Conservation (phyloP, 2,888 invertebrate species). For the Drepanosiphum platanoidis region DNA sequence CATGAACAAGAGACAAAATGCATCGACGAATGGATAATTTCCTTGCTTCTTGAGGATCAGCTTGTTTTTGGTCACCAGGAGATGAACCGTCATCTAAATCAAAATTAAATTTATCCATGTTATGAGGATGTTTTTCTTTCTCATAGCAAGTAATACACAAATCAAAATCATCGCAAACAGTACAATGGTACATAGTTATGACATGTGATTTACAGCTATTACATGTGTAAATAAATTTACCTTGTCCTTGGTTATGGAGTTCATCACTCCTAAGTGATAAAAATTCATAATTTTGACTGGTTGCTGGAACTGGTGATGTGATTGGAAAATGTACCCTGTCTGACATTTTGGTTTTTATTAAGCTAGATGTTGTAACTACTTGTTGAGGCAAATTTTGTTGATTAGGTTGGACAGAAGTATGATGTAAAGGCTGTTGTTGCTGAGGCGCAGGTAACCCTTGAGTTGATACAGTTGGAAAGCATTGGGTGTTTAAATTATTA, state of each 20-base stretch:
- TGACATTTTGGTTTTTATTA: conserved; percentile 52
- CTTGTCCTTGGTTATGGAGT: conserved; percentile 97
- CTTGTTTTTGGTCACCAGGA: conserved; percentile 83
- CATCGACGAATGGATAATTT: conserved; percentile 92
- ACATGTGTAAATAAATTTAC: conserved; percentile 95
- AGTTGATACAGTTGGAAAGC: conserved; percentile 43
- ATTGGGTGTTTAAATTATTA: conserved; percentile 65
- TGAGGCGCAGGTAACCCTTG: conserved; percentile 67
- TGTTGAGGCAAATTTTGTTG: conserved; percentile 63
- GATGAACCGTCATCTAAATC: conserved; percentile 93
- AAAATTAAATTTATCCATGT: conserved; percentile 96
- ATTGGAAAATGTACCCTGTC: conserved; percentile 57
- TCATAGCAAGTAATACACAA: conserved; percentile 95
- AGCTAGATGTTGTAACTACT: conserved; percentile 44
- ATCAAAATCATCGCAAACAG: conserved; percentile 98
- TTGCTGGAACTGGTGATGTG: conserved; percentile 63
- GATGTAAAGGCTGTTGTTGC: conserved; percentile 67
- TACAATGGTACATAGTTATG: conserved; percentile 97
- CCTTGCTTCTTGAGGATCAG: conserved; percentile 90
- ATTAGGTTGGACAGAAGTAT: conserved; percentile 63
- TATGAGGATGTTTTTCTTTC: conserved; percentile 93
- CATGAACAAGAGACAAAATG: conserved; percentile 93
- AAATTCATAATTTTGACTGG: conserved; percentile 84
- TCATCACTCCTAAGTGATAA: conserved; percentile 95
- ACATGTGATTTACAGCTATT: conserved; percentile 96